A percentile compares a stretch with the other conserved stretches of the same genome.
Conservation (phyloP, 92 coral and sea anemone genomes). For the Heliopora coerulea region DNA sequence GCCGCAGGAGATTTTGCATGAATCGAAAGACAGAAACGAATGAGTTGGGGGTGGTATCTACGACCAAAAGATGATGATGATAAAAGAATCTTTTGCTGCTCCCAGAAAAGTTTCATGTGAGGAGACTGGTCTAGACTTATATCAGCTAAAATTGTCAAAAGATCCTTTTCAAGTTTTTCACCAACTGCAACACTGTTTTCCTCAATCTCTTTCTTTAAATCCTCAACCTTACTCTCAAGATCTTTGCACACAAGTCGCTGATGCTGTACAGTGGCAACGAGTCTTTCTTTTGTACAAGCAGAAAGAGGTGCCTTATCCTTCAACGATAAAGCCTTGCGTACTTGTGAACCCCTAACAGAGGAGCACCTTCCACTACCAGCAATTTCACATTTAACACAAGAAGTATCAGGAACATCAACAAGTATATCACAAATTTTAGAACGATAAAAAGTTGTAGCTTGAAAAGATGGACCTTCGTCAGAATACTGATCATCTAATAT, state of each 20-base stretch:
- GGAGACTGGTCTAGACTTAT: constrained; percentile 31
- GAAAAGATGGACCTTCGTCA: constrained; percentile 2
- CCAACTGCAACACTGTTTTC: not conserved
- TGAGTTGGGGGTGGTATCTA: constrained; percentile 48
- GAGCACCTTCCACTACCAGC: not conserved
- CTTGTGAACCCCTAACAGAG: not conserved
- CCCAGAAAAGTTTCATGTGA: constrained; percentile 59
- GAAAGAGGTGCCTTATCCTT: constrained; percentile 13
- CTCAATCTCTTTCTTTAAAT: not conserved
- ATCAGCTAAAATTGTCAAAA: not conserved
- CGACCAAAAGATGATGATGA: constrained; percentile 28
- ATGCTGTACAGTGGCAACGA: constrained; percentile 1
- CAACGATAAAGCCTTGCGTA: not conserved
- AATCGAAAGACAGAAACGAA: constrained; percentile 50
- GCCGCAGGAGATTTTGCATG: constrained; percentile 62
- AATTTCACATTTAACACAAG: not conserved
- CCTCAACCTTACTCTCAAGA: not conserved
- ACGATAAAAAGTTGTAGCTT: not conserved
- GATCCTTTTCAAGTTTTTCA: constrained; percentile 4
- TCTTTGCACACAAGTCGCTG: constrained; percentile 2
- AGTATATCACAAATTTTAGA: not conserved
- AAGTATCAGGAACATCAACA: not conserved
- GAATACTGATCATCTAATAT: not conserved
- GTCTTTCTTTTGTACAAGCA: not conserved
- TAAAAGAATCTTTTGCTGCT: constrained; percentile 45